Percentiles rank a stretch among this genome's conserved stretches.
Conservation (phyloP, 2,113 vertebrate species). For the Setophaga petechia region DNA sequence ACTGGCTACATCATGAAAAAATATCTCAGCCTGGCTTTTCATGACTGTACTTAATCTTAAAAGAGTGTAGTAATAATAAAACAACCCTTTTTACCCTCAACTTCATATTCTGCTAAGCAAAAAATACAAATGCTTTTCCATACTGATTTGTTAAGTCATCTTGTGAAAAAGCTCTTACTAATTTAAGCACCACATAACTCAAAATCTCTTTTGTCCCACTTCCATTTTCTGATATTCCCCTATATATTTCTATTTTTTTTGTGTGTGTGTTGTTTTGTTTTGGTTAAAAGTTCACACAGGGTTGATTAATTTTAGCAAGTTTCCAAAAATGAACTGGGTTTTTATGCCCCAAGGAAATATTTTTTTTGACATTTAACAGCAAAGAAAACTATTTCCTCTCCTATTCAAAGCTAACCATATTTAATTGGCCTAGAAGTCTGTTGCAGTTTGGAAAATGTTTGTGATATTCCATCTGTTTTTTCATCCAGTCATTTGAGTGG, state of each 20-base stretch:
- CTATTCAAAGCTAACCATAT: slow-evolving; percentile 81
- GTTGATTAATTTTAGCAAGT: slow-evolving; percentile 70
- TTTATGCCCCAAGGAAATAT: slow-evolving; percentile 77
- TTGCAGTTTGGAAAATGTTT: slow-evolving; percentile 83
- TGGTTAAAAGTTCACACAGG: not conserved
- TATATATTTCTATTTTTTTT: not conserved
- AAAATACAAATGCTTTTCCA: not conserved
- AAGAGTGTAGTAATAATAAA: not conserved
- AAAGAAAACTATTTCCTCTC: slow-evolving; percentile 88
- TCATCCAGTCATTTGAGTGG: slow-evolving; percentile 75
- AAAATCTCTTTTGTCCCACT: not conserved
- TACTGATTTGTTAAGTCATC: not conserved
- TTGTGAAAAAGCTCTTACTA: not conserved
- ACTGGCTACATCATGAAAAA: not conserved
- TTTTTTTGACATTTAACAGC: slow-evolving; percentile 87
- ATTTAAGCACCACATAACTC: not conserved
- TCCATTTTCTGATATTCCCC: not conserved
- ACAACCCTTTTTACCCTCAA: not conserved
- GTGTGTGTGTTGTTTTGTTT: not conserved
- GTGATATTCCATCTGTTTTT: slow-evolving; percentile 80
- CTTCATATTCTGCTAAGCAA: not conserved
- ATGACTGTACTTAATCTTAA: not conserved
- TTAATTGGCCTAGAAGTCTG: slow-evolving; percentile 87
- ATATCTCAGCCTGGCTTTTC: not conserved
- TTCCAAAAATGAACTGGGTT: slow-evolving; percentile 73